Evolutionary conservation across 2,888 invertebrate genomes (phyloP).

Genomic region (Lasioglossum marginatum): DNA sequence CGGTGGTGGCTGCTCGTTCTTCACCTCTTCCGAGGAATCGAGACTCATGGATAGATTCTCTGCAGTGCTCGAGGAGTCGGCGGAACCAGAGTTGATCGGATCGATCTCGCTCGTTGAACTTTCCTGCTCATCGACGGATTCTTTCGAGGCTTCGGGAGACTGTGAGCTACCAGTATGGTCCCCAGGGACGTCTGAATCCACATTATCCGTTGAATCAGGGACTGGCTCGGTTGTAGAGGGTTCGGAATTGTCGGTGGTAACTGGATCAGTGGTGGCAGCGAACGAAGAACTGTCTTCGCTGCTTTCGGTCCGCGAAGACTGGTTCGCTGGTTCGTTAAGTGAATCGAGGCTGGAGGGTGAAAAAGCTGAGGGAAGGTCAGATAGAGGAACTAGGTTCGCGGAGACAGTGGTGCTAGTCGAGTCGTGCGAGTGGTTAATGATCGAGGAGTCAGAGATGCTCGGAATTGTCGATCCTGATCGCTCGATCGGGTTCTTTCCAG

Average conservation of each 20-base stretch:
- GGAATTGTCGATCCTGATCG: constrained; percentile 36
- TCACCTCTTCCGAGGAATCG: background rate
- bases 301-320: constrained; percentile 10
- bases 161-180: constrained; percentile 1
- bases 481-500: constrained; percentile 23
- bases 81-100: background rate
- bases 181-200: constrained; percentile 36
- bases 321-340: constrained; percentile 22
- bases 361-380: constrained; percentile 31
- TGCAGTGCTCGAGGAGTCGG: constrained; percentile 20
- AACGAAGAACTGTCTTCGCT: background rate
- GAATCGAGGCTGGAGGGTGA: constrained; percentile 32
- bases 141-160: constrained; percentile 24
- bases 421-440: constrained; percentile 64
- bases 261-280: constrained; percentile 8
- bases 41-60: constrained; percentile 11
- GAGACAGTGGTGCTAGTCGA: constrained; percentile 47
- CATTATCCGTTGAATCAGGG: constrained; percentile 19
- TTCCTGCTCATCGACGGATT: constrained; percentile 7
- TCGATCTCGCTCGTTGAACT: constrained; percentile 24
- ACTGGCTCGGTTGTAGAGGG: background rate
- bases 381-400: constrained; percentile 50
- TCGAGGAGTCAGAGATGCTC: constrained; percentile 56
- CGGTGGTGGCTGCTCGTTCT: background rate
- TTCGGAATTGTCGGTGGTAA: constrained; percentile 11